A percentile compares a stretch with the other conserved stretches of the same genome.
phyloP scores from a whole-genome alignment of 1,140 invertebrate genomes.

The Pseudomyrmex cubaensis region DNA sequence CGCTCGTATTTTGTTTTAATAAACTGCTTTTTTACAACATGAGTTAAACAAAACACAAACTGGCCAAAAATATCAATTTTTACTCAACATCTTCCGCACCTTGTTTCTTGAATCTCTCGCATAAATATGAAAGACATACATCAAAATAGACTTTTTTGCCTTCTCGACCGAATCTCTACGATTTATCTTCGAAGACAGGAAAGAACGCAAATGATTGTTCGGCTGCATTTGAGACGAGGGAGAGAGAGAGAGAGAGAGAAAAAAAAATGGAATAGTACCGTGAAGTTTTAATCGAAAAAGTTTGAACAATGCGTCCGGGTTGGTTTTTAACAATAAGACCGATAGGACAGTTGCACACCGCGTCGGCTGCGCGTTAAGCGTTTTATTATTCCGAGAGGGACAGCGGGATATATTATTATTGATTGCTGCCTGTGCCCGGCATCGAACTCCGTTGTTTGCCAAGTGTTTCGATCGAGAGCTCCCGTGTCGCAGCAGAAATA shows the following conservation, averaged over 20 bases:
- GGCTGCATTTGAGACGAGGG: slow-evolving; percentile 38
- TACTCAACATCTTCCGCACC: neutral
- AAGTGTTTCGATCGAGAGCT: slow-evolving; percentile 21
- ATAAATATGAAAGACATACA: neutral
- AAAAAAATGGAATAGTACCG: slow-evolving; percentile 47
- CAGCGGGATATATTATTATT: slow-evolving; percentile 46
- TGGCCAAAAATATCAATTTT: neutral
- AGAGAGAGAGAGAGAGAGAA: slow-evolving; percentile 18
- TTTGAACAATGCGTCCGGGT: slow-evolving; percentile 70
- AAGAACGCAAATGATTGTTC: slow-evolving; percentile 66
- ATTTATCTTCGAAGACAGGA: slow-evolving; percentile 55
- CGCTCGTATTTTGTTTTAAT: no score
- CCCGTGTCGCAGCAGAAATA: neutral
- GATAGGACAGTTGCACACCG: slow-evolving; percentile 26
- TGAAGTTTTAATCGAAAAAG: slow-evolving; percentile 77
- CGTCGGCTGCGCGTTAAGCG: slow-evolving; percentile 50
- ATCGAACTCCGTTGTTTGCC: slow-evolving; percentile 47
- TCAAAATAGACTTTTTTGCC: neutral
- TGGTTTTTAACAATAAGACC: slow-evolving; percentile 71
- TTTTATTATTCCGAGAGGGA: slow-evolving; percentile 60
- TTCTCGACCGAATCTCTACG: slow-evolving; percentile 2
- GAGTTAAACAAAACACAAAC: neutral
- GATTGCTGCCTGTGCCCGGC: slow-evolving; percentile 35
- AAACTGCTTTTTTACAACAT: no score
- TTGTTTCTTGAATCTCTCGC: neutral